Base-by-base conservation (phyloP, 2,113 vertebrate genomes). In the Platysteira castanea region DNA sequence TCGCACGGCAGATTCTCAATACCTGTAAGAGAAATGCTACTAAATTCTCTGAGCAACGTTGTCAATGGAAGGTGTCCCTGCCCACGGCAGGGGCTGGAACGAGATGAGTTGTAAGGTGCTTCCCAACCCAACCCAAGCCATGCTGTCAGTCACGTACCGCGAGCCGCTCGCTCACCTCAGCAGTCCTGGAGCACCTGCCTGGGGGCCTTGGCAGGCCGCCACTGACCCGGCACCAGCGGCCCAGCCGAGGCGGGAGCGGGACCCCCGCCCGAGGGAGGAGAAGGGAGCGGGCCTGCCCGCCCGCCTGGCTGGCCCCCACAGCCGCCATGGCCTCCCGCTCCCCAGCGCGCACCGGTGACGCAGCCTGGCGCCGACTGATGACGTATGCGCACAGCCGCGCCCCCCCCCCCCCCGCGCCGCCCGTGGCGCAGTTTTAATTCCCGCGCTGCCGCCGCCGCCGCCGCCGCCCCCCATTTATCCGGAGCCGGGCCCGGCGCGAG, bases 1-100 rank as follows among this genome's bases (percentile, higher is more conserved):
- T 99, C 99, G 79, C 99, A 99, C 1, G 99, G 99, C 42, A 99
- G 97, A 87, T 99, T 99, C 95, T 99, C 99, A 39, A 99, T 99
- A 88, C 99, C 99, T 99, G 61, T 21, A 91, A 94, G 13, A n/a
- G 1, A 78, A 80, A 63, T 1, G 35, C 26, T 22, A 8, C 11
- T 41, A 3, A 90, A 31, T 8, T 2, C 54, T 47, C 79, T 2
- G 35, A 31, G 14, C 4, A 17, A 10, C 20, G 5, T 2, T 9
- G 10, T 0, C 35, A 15, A 4, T 0, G 8, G 17, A 5, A 49
- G 3, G 8, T 3, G 17, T 8, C 14, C 9, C 42, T 19, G 42
- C 21, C 31, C 5, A 6, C 0, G 10, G 35, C 50, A 65, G 27
- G 4, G 6, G 19, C 8, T 17, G 24, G 10, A 37, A n/a, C 18